Conservation (phyloP, 2,888 invertebrate species). For the Aspidiotus rigidus region DNA sequence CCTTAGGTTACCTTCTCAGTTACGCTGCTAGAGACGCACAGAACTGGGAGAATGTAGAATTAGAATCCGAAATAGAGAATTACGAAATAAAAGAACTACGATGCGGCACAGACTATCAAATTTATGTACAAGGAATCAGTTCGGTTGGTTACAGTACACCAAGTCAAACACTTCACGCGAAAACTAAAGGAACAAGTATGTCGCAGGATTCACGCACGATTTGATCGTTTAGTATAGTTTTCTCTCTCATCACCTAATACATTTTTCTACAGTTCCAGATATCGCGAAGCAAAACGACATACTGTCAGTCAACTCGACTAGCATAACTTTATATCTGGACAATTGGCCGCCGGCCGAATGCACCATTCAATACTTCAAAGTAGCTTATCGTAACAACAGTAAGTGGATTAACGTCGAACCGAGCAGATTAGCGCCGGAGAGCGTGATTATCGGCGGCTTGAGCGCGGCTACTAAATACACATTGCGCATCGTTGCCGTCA, state of each 20-base stretch:
- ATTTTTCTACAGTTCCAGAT: conserved; percentile 50
- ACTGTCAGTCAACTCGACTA: conserved; percentile 66
- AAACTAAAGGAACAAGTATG: conserved; percentile 70
- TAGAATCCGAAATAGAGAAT: conserved; percentile 61
- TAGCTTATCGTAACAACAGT: conserved; percentile 47
- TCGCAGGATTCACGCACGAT: neutral
- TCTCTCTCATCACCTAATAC: neutral
- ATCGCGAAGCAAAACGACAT: conserved; percentile 66
- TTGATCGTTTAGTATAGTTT: neutral
- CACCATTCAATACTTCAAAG: conserved; percentile 66
- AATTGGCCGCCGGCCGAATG: conserved; percentile 83
- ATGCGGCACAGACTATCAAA: conserved; percentile 70
- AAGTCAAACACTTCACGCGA: conserved; percentile 59
- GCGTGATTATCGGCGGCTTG: conserved; percentile 41
- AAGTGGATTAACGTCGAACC: conserved; percentile 17
- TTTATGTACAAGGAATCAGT: conserved; percentile 68
- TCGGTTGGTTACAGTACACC: conserved; percentile 64
- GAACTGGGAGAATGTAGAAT: conserved; percentile 41
- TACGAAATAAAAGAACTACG: conserved; percentile 62
- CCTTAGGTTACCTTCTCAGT: conserved; percentile 25
- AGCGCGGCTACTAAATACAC: conserved; percentile 62
- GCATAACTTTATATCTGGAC: conserved; percentile 65
- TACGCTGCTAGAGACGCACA: conserved; percentile 24
- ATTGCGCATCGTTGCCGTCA: conserved; percentile 58
- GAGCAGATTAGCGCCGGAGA: conserved; percentile 34